A percentile compares a stretch with the other conserved stretches of the same genome.
Evolutionary conservation across 2,888 invertebrate genomes (phyloP).

Genomic region (Eupithecia subumbrata): DNA sequence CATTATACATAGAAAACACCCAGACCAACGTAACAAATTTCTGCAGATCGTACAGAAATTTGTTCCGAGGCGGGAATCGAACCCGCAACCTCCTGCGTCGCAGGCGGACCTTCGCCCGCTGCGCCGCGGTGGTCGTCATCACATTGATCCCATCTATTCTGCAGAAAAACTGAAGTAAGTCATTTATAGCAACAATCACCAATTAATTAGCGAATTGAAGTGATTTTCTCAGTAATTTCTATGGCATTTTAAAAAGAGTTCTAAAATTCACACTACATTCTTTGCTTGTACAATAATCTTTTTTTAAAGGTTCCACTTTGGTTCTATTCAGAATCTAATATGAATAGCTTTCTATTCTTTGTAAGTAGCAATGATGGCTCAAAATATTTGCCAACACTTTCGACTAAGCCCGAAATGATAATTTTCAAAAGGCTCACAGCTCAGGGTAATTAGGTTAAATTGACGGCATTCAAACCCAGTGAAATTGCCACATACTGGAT

Average conservation of each 20-base stretch:
- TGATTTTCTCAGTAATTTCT: not conserved
- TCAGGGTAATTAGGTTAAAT: slow-evolving; percentile 32
- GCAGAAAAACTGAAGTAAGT: too few species aligned
- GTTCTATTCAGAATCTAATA: not conserved
- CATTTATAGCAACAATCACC: too few species aligned
- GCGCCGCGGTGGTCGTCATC: too few species aligned
- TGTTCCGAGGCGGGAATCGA: too few species aligned
- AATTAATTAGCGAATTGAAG: not conserved
- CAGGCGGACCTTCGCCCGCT: too few species aligned
- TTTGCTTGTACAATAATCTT: not conserved
- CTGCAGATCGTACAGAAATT: too few species aligned
- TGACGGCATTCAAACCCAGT: slow-evolving; percentile 42
- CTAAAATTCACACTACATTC: not conserved
- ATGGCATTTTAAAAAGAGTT: not conserved
- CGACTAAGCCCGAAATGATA: slow-evolving; percentile 19
- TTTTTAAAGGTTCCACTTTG: not conserved
- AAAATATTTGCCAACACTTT: slow-evolving; percentile 14
- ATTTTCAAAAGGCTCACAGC: slow-evolving; percentile 28
- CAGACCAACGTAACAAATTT: too few species aligned
- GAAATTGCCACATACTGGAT: slow-evolving; percentile 63
- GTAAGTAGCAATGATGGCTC: not conserved
- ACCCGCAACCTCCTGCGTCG: too few species aligned
- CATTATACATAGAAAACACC: too few species aligned
- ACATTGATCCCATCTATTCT: too few species aligned
- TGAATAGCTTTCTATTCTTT: not conserved